Evolutionary conservation across 30 jellyfish, hydroid and myxozoan species (phyloP), one percentile per base, ranked within the genome.

Genomic region (Aurelia aurita complex sp. Pacific): DNA sequence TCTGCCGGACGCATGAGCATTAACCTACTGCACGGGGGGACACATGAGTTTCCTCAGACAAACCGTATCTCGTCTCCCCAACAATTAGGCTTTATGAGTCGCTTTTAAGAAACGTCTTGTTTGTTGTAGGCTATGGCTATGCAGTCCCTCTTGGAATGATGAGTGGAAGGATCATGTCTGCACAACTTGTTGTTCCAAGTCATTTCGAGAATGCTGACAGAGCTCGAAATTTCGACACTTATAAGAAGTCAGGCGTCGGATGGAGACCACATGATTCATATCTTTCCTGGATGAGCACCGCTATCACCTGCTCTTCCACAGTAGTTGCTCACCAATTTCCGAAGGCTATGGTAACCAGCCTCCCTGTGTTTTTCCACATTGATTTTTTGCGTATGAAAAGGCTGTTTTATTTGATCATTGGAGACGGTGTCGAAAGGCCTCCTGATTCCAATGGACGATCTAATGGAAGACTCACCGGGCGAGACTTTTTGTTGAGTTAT

Each of bases 311-410:
- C 15, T 46, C 57, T 46, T 46, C 57, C 14, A 8, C 1, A 0
- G 57, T 46, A 46, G 2, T 0, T 46, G 15, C 57, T 46, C 14
- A 46, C 15, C 57, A 4, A 9, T n/a, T 61, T 61, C 40, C 70
- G 13, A 61, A 61, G 35, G 70, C 70, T 4, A 61, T 23, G 11
- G 34, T 61, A 4, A 61, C 32, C 70, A 61, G 70, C 70, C 36
- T 23, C 36, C 70, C 70, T 17, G 70, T 61, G 70, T 61, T 17
- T 61, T 61, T 61, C 36, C 36, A 61, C 2, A 61, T 61, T 61
- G 70, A n/a, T 17, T 61, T 61, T 61, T 61, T 61, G 70, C 70
- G 70, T 23, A 61, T 61, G 70, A 61, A 61, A 35, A 61, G 36
- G 11, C 32, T 61, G 32, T 61, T 61, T 23, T 61, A 17, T 61